Evolutionary conservation across 1,140 invertebrate genomes (phyloP), one percentile per base, ranked within the genome.

Genomic region (Helicorthomorpha holstii): DNA sequence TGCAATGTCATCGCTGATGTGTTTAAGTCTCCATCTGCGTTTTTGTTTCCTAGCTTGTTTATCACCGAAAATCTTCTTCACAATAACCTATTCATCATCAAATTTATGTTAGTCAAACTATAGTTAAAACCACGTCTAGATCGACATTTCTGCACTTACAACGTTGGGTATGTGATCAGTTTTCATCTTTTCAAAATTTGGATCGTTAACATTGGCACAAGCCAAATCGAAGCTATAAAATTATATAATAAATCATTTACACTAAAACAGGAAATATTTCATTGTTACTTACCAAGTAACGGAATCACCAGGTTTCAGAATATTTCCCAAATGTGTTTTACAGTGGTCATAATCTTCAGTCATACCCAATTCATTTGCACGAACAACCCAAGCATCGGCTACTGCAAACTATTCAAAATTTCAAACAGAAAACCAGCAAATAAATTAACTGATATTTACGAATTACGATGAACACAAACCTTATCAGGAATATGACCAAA

Each of bases 311-410:
- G 84, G 79, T 64, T 90, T 86, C 14, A 99, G 71, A 48, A 98
- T 62, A 68, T 96, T 86, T 0, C 95, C 96, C 38, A 99, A 69
- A 73, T 99, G 95, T 27, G 92, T 93, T 58, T 82, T 75, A 27
- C 84, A 81, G 61, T 94, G 87, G 56, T 88, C 80, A 14, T 79
- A 75, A 60, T 77, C 81, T n/a, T 89, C 81, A 52, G 81, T 81
- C 10, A 83, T 70, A 12, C 92, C 93, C 27, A 96, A 67, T 63
- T 97, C 92, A 51, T 80, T 84, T 26, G 86, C 77, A 66, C 81
- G 84, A 0, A 93, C 85, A 1, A 98, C 75, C 86, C 90, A 98
- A 24, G 89, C 80, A 70, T 98, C 93, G 21, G 89, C 83, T 47
- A 97, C 70, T 2, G 83, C 77, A 69, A 98, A 92, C 75, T 84